Evolutionary conservation across 2,888 invertebrate genomes (phyloP).

Genomic region (Molanna angustata): DNA sequence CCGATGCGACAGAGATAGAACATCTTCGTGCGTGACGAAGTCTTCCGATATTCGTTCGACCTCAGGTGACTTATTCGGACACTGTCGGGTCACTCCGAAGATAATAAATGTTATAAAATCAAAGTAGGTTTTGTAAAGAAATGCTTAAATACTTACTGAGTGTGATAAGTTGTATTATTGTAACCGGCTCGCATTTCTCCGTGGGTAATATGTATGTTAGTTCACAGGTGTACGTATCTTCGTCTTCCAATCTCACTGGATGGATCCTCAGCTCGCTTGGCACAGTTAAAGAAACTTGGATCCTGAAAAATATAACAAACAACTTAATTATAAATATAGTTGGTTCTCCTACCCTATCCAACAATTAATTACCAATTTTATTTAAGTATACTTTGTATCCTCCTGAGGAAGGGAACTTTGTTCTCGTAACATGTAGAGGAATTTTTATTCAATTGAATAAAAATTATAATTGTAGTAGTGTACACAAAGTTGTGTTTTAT

Average conservation of each 20-base stretch:
- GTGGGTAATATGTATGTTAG: slow-evolving; percentile 73
- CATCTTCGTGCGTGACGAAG: no score
- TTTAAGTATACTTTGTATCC: no score
- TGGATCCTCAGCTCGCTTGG: slow-evolving; percentile 46
- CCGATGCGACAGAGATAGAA: no score
- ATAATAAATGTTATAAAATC: background rate
- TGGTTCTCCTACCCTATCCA: no score
- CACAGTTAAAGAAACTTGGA: slow-evolving; percentile 43
- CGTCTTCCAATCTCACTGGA: slow-evolving; percentile 64
- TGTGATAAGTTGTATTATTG: slow-evolving; percentile 70
- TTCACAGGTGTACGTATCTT: slow-evolving; percentile 76
- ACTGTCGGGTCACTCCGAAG: no score
- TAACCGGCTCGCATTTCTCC: slow-evolving; percentile 72
- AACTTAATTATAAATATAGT: background rate
- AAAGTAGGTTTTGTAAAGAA: background rate
- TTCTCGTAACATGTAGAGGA: no score
- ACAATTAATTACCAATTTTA: no score
- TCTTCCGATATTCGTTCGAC: no score
- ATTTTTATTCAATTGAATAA: no score
- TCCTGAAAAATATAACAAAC: slow-evolving; percentile 52
- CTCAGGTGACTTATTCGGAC: no score
- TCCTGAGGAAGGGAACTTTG: no score
- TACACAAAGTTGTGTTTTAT: no score
- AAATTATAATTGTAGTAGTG: background rate
- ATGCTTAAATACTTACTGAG: slow-evolving; percentile 58